Conservation (phyloP, 1,140 invertebrate genomes). For the Philopotamus ludificatus region DNA sequence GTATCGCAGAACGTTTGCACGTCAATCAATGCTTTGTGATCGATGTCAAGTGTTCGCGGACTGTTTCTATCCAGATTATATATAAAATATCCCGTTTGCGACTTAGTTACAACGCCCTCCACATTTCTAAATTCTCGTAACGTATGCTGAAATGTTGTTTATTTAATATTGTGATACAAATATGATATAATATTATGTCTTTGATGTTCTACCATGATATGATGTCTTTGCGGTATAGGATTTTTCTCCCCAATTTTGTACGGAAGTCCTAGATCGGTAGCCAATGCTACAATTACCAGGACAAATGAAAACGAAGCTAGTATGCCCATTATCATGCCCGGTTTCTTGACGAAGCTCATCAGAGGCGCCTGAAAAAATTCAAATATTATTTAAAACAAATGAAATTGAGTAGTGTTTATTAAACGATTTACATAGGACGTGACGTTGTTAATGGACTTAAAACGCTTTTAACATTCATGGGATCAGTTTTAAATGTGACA, state of each 20-base stretch:
- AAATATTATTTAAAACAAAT: no score
- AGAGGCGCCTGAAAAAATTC: slow-evolving; percentile 30
- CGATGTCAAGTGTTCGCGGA: slow-evolving; percentile 26
- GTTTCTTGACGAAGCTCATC: slow-evolving; percentile 25
- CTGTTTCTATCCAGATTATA: slow-evolving; percentile 35
- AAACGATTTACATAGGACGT: no score
- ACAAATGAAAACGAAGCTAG: slow-evolving; percentile 25
- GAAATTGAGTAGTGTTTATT: no score
- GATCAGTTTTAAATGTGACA: no score
- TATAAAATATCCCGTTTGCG: slow-evolving; percentile 33
- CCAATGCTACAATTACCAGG: slow-evolving; percentile 30
- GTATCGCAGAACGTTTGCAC: slow-evolving; percentile 26
- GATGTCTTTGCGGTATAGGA: slow-evolving; percentile 32
- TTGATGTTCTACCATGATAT: slow-evolving; percentile 33
- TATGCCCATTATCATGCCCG: slow-evolving; percentile 5
- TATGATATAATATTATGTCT: not conserved
- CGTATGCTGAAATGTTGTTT: slow-evolving; percentile 7
- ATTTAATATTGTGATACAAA: not conserved
- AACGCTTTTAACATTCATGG: no score
- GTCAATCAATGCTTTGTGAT: not conserved
- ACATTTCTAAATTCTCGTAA: not conserved
- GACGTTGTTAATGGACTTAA: no score
- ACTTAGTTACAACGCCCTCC: not conserved
- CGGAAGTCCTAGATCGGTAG: slow-evolving; percentile 26
- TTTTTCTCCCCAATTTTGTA: slow-evolving; percentile 20